These are phyloP conservation scores for Leptinotarsa texana DNA, from an alignment of 1,140 invertebrate genomes.

Conservation along the genomic window DNA sequence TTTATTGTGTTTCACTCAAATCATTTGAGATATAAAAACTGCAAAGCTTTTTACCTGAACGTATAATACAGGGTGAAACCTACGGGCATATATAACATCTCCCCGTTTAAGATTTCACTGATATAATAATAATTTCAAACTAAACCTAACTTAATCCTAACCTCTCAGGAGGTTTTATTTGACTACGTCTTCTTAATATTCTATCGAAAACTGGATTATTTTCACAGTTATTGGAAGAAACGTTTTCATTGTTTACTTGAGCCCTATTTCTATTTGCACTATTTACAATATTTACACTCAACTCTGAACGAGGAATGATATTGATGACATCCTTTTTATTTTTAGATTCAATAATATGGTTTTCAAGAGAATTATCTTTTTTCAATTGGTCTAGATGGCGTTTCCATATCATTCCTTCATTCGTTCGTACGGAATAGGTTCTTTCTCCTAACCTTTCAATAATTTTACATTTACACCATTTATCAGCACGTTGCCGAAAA, in stretches of 20 bases:
- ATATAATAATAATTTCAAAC: background rate
- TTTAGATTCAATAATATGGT: background rate
- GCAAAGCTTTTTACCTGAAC: background rate
- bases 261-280: background rate
- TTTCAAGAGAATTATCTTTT: background rate
- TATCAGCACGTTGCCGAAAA: conserved; percentile 13
- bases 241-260: background rate
- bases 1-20: background rate
- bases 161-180: conserved; percentile 10
- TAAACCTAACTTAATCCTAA: background rate
- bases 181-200: background rate
- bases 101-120: background rate
- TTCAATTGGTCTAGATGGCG: conserved; percentile 14
- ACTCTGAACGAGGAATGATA: conserved; percentile 5
- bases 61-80: too few relatives aligned
- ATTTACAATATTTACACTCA: background rate
- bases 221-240: background rate
- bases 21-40: background rate
- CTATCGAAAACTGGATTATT: background rate
- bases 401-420: conserved; percentile 18
- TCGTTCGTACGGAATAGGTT: conserved; percentile 15
- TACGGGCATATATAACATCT: conserved; percentile 1
- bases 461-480: conserved; percentile 19
- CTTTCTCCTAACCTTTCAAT: conserved; percentile 8
- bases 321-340: background rate